phyloP scores from a whole-genome alignment of 2,888 invertebrate genomes.

The Mesodorylaimus sp. region DNA sequence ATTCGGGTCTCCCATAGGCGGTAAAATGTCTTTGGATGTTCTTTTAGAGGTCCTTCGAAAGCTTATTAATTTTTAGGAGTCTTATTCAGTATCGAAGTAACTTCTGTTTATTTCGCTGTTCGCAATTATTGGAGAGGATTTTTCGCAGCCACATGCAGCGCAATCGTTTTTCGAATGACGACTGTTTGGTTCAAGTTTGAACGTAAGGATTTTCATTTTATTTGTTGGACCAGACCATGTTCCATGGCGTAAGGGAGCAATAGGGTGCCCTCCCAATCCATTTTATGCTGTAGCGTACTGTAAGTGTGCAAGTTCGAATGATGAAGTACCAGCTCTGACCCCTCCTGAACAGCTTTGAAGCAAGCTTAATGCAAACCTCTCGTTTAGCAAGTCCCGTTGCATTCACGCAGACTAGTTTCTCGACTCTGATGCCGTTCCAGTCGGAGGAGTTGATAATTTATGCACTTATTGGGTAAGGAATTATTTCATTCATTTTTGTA shows the following conservation, averaged over 20 bases:
- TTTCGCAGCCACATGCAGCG: conserved; percentile 90
- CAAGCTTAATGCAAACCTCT: no score
- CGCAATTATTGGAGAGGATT: conserved; percentile 92
- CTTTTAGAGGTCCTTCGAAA: no score
- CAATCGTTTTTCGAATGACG: conserved; percentile 74
- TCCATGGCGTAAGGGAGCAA: no score
- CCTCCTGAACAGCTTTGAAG: no score
- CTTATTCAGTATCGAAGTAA: conserved; percentile 95
- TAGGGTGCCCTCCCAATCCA: no score
- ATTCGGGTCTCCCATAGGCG: conserved; percentile 90
- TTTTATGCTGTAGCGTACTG: no score
- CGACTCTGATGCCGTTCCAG: conserved; percentile 88
- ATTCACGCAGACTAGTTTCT: conserved; percentile 68
- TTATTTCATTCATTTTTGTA: no score
- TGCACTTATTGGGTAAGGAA: conserved; percentile 71
- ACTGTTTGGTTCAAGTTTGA: conserved; percentile 82
- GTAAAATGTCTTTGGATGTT: conserved; percentile 36
- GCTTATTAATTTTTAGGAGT: conserved; percentile 46
- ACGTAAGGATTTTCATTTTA: no score
- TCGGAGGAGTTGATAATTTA: conserved; percentile 86
- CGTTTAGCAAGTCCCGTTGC: conserved; percentile 87
- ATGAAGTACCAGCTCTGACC: no score
- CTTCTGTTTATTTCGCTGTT: conserved; percentile 93
- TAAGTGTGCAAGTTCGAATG: conserved; percentile 45
- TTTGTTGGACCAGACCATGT: no score